Evolutionary conservation across 2,113 vertebrate species (phyloP).

Genomic region (Nothobranchius kuhntae): DNA sequence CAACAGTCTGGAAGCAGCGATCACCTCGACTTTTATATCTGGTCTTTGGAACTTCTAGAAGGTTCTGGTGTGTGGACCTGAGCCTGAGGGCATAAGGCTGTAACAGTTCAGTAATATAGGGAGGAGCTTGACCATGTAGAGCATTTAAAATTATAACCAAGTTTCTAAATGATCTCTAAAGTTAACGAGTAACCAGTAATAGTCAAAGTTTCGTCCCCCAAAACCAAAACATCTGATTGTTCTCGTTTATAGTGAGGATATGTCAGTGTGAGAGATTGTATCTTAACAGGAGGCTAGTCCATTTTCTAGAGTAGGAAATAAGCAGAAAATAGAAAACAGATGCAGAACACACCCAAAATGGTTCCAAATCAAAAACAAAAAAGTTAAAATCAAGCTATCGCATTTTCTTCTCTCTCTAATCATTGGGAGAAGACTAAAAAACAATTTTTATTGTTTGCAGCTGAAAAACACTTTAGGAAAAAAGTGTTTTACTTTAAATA

Average conservation of each 20-base stretch:
- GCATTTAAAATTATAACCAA: too few relatives aligned
- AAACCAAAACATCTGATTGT: slow-evolving; percentile 23
- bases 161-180: too few relatives aligned
- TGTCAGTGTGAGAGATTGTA: slow-evolving; percentile 25
- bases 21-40: too few relatives aligned
- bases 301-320: not conserved
- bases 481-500: slow-evolving; percentile 19
- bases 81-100: too few relatives aligned
- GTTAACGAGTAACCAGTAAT: too few relatives aligned
- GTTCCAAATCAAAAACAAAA: slow-evolving; percentile 9
- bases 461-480: slow-evolving; percentile 41
- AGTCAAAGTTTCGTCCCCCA: too few relatives aligned
- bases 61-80: too few relatives aligned
- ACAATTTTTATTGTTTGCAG: slow-evolving; percentile 22
- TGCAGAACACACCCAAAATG: slow-evolving; percentile 30
- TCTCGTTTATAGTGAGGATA: slow-evolving; percentile 9
- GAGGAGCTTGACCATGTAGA: too few relatives aligned
- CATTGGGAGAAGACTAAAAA: slow-evolving; percentile 39
- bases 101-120: too few relatives aligned
- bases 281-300: slow-evolving; percentile 31
- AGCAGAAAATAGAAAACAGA: slow-evolving; percentile 47
- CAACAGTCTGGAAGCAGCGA: too few relatives aligned
- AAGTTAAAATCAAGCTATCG: slow-evolving; percentile 37
- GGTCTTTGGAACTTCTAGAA: too few relatives aligned
- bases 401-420: slow-evolving; percentile 42